These are phyloP conservation scores for Pissodes strobi DNA, from an alignment of 1,140 invertebrate genomes.

Conservation along the genomic window DNA sequence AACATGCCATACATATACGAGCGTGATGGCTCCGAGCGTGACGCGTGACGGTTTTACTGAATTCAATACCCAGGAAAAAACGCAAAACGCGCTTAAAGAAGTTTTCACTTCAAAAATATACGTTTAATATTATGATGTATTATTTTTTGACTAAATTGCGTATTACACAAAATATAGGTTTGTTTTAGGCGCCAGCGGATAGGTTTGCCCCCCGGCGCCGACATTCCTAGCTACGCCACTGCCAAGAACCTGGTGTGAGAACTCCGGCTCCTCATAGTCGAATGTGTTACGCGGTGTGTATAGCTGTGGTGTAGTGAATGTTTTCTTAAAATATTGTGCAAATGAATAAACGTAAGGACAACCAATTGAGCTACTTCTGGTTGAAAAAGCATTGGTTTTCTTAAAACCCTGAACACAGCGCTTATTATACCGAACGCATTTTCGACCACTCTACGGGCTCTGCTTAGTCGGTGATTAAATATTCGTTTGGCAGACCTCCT, in stretches of 20 bases:
- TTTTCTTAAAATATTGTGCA: slow-evolving; percentile 50
- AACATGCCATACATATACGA: too few relatives aligned
- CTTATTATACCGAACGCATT: slow-evolving; percentile 58
- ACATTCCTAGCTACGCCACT: too few relatives aligned
- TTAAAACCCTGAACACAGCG: slow-evolving; percentile 54
- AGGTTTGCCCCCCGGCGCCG: too few relatives aligned
- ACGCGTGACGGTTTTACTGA: too few relatives aligned
- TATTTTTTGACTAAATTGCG: too few relatives aligned
- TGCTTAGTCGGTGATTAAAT: slow-evolving; percentile 54
- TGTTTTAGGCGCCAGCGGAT: too few relatives aligned
- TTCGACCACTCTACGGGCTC: slow-evolving; percentile 55
- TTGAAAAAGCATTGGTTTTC: slow-evolving; percentile 48
- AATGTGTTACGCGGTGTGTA: slow-evolving; percentile 4
- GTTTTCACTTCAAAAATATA: too few relatives aligned
- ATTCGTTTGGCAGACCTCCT: slow-evolving; percentile 43
- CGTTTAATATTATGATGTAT: too few relatives aligned
- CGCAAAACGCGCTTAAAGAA: too few relatives aligned
- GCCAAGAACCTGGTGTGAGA: not conserved
- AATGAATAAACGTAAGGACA: slow-evolving; percentile 35
- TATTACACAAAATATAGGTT: too few relatives aligned
- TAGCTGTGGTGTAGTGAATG: not conserved
- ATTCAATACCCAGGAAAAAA: too few relatives aligned
- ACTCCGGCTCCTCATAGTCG: not conserved
- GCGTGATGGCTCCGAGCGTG: too few relatives aligned
- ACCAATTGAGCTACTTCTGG: slow-evolving; percentile 45